Evolutionary conservation across 1,140 invertebrate genomes (phyloP), one percentile per base, ranked within the genome.

Genomic region (Bombyx mandarina): DNA sequence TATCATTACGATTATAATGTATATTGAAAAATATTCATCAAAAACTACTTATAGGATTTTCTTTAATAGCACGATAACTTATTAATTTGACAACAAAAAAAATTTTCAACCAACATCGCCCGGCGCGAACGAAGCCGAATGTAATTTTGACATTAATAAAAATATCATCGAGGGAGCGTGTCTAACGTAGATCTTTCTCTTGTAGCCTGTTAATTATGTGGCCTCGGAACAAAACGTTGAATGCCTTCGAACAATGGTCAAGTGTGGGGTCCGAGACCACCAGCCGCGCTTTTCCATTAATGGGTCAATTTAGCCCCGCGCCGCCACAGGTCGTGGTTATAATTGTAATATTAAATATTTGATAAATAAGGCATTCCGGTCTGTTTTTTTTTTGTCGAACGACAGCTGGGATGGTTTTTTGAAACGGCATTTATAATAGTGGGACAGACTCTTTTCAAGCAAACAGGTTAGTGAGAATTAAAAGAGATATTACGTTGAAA

Each of bases 91-190:
- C 26, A 5, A 35, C 26, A 35, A 35, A 35, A 35, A 4, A 35
- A 35, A 3, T 3, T 35, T 35, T 3, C 26, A 50, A 50, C 12
- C 1, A 8, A 3, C 2, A 18, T 6, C 48, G 48, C n/a, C 43
- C 71, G 64, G 77, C 77, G 75, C 80, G 64, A 78, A 56, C n/a
- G 62, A 52, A 58, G 60, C 58, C 69, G 68, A 72, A 57, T 82
- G 12, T 80, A 82, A 85, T 85, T 83, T 85, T 83, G 82, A 85
- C 79, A 85, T 85, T 85, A 85, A 85, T 85, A 85, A 83, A 85
- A 85, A 85, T 85, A 85, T 85, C 80, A 85, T 83, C 82, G 70
- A 70, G 69, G 73, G 77, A 85, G 82, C 82, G 82, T 83, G 80
- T 82, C 77, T 83, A 85, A 85, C 78, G 75, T 66, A 82, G 74